Percentiles rank a stretch among this genome's conserved stretches.
Evolutionary conservation across 2,797 vertebrate species (phyloP).

Genomic region (Muscicapa striata): DNA sequence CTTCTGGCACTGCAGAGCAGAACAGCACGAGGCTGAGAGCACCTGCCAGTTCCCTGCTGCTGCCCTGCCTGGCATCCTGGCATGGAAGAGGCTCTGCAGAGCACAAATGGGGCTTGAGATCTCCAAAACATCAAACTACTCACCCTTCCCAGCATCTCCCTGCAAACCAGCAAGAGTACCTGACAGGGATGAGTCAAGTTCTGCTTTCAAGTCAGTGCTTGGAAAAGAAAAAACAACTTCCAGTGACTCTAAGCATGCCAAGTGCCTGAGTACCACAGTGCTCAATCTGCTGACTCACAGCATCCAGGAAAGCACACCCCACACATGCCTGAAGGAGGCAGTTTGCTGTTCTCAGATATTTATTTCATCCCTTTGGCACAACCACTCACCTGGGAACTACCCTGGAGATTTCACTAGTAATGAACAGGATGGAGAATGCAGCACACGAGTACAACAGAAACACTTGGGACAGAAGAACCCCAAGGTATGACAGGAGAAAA

Average conservation of each 20-base stretch:
- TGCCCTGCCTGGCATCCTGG: not conserved
- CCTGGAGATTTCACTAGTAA: not conserved
- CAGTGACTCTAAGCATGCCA: not conserved
- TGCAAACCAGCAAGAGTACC: not conserved
- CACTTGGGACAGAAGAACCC: not conserved
- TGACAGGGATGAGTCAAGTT: not conserved
- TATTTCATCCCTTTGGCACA: not conserved
- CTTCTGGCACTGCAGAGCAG: not conserved
- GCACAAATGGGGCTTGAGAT: not conserved
- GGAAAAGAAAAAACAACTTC: not conserved
- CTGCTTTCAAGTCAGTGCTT: not conserved
- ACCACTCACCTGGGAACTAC: not conserved
- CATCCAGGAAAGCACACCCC: not conserved
- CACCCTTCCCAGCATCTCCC: not conserved
- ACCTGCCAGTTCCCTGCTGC: not conserved
- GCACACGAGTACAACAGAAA: not conserved
- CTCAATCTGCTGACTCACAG: not conserved
- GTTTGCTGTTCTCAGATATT: not conserved
- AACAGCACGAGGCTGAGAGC: fast-evolving
- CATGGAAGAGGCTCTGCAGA: not conserved
- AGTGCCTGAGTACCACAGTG: not conserved
- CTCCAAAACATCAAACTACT: not conserved
- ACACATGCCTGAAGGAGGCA: not conserved
- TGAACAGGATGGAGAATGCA: not conserved
- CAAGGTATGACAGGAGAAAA: not conserved